Evolutionary conservation across 92 coral and sea anemone genomes (phyloP), one percentile per base, ranked within the genome.

Genomic region (Diadumene lineata): DNA sequence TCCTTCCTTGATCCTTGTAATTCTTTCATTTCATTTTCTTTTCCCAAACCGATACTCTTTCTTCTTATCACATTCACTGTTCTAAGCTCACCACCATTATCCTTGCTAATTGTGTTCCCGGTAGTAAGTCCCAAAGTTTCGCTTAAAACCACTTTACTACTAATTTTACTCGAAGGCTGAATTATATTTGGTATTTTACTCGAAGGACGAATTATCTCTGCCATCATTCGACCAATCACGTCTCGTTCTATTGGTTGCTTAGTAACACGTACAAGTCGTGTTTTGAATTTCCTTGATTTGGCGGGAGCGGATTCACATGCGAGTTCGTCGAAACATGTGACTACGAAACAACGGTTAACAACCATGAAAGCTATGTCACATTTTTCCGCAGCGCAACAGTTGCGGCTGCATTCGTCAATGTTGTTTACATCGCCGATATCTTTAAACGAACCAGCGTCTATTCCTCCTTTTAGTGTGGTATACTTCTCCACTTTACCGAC

Each of bases 311-410:
- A 73, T 29, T 87, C 69, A 57, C 97, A 91, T 29, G 78, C 73
- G n/a, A 64, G 43, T 56, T 80, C 31, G 15, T 43, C 73, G 74
- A 61, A 91, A 56, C 97, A 91, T 6, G 92, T 68, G 29, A 91
- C 90, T 57, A 87, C 31, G 55, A 82, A 91, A 70, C 97, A 91
- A 24, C 87, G 87, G 34, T 24, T 84, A 30, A 61, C 67, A 46
- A 91, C 83, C 81, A 91, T 63, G 31, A 91, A 88, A 27, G 90
- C 97, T 13, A 91, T 84, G 77, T 91, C 79, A 62, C 97, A 91
- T 21, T 77, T 78, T 16, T 74, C 81, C 7, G 64, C 60, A 10
- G 67, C 69, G 80, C 97, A 91, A 34, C 97, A 91, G 11, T 50
- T 50, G 48, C 38, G 69, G 19, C 70, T 79, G 50, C 97, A 91